Percentiles rank a stretch among this genome's conserved stretches.
phyloP scores from a whole-genome alignment of 2,888 invertebrate species.

The Thysanoteuthis rhombus region DNA sequence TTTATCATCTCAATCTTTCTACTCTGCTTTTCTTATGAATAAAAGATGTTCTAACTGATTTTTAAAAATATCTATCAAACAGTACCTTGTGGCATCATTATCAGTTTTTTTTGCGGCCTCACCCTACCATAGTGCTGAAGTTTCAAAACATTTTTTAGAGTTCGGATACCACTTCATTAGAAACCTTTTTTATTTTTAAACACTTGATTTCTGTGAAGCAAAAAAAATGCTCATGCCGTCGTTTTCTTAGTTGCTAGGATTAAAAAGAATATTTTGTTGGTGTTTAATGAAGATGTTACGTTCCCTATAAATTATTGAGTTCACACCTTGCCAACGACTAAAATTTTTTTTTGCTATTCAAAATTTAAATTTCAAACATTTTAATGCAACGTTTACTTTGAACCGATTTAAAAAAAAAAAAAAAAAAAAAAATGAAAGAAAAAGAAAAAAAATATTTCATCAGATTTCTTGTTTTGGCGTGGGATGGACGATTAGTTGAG shows the following conservation, averaged over 20 bases:
- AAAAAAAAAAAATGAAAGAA: neutral
- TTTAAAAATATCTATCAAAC: neutral
- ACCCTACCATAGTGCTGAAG: neutral
- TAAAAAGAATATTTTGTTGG: neutral
- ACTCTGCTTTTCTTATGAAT: neutral
- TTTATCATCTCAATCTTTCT: neutral
- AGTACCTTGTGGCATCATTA: neutral
- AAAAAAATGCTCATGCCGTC: neutral
- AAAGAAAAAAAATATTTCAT: neutral
- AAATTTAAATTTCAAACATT: neutral
- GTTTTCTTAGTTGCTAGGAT: neutral
- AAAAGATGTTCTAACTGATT: neutral
- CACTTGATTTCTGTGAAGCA: neutral
- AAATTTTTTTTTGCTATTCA: too few relatives aligned
- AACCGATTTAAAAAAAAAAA: too few relatives aligned
- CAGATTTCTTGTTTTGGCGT: neutral
- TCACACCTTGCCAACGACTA: neutral
- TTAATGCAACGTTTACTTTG: neutral
- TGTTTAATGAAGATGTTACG: neutral
- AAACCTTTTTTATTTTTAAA: neutral
- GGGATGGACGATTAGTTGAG: neutral
- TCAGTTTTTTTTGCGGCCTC: neutral
- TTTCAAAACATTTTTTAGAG: neutral
- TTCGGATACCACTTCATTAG: neutral
- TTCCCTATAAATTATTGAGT: neutral